phyloP scores from a whole-genome alignment of 2,113 vertebrate genomes.

The Melozone crissalis region DNA sequence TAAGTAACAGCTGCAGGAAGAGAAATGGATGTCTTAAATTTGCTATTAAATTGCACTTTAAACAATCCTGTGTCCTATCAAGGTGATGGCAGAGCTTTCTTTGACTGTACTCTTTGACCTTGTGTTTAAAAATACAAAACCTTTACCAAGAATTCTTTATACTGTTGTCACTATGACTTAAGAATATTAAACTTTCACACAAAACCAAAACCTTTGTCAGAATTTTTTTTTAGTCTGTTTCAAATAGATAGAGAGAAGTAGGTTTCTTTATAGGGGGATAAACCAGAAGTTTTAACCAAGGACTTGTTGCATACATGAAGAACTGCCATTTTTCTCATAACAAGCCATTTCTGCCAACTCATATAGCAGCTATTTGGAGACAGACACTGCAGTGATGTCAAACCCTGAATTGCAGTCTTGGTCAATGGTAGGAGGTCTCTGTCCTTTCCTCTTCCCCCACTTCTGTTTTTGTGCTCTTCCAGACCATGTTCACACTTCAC shows the following conservation, averaged over 20 bases:
- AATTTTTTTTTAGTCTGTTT: background rate
- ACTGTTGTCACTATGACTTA: background rate
- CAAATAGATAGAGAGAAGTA: background rate
- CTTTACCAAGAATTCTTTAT: background rate
- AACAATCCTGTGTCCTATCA: background rate
- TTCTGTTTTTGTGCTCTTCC: background rate
- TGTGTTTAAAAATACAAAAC: background rate
- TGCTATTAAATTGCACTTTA: slow-evolving; percentile 36
- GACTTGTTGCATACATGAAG: background rate
- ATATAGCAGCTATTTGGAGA: accelerated
- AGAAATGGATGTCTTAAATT: background rate
- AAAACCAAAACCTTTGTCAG: background rate
- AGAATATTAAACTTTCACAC: slow-evolving; percentile 27
- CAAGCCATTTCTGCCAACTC: background rate
- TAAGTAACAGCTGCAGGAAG: background rate
- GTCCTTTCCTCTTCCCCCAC: background rate
- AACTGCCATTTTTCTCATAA: background rate
- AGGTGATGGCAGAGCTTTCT: background rate
- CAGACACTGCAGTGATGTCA: background rate
- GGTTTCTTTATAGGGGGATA: background rate
- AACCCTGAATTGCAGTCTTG: background rate
- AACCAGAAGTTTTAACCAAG: background rate
- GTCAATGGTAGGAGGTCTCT: background rate
- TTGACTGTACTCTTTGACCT: background rate
- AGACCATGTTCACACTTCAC: background rate